Percentiles rank a stretch among this genome's conserved stretches.
phyloP scores from a whole-genome alignment of 2,797 vertebrate genomes.

The Crossoptilon crossoptilon region DNA sequence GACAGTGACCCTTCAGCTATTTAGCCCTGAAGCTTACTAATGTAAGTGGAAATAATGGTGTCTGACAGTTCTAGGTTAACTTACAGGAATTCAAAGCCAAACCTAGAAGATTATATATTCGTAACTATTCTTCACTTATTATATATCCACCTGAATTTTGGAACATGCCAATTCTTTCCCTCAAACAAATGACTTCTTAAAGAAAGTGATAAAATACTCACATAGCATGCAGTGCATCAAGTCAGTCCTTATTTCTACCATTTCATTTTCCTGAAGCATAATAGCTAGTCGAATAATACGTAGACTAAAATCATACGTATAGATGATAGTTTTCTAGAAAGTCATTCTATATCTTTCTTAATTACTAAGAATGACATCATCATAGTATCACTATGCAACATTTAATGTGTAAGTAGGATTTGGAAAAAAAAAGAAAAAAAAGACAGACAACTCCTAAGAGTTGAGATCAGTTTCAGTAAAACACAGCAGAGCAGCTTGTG shows the following conservation, averaged over 20 bases:
- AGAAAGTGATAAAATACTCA: neutral
- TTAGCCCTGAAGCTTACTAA: conserved; percentile 47
- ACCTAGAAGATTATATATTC: neutral
- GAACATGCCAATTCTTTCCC: neutral
- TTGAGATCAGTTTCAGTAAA: neutral
- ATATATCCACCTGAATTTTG: conserved; percentile 4
- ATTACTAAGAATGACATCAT: neutral
- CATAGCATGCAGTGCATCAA: neutral
- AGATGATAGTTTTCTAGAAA: conserved; percentile 17
- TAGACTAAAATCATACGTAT: neutral
- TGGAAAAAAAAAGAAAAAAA: neutral
- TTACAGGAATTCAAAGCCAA: conserved; percentile 34
- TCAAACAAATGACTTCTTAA: conserved; percentile 11
- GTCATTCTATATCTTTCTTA: neutral
- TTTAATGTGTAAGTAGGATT: neutral
- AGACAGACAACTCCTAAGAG: neutral
- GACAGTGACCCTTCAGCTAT: neutral
- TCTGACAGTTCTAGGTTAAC: conserved; percentile 58
- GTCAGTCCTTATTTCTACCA: neutral
- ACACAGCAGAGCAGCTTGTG: neutral
- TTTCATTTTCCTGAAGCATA: neutral
- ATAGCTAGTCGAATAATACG: neutral
- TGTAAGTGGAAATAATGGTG: conserved; percentile 42
- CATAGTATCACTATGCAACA: neutral
- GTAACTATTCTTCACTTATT: neutral